These are phyloP conservation scores for Vimba vimba DNA, from an alignment of 2,113 vertebrate genomes.

Conservation along the genomic window DNA sequence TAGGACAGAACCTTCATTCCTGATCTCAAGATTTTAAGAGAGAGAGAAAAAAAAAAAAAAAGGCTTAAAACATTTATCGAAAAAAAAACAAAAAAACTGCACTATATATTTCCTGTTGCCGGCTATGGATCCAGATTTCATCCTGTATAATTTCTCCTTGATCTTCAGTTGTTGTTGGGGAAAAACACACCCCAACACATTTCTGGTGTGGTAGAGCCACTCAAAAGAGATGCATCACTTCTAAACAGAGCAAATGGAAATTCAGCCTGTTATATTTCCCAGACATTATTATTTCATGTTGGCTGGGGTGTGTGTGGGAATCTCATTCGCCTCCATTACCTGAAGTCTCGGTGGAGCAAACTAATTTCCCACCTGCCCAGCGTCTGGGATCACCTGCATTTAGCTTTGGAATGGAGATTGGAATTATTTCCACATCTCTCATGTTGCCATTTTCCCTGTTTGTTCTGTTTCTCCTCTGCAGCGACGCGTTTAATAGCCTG, in stretches of 20 bases:
- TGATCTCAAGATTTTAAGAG: not conserved
- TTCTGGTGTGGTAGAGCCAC: slow-evolving; percentile 31
- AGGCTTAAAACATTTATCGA: not conserved
- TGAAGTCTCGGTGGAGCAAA: slow-evolving; percentile 54
- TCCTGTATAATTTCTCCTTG: not conserved
- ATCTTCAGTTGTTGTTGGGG: slow-evolving; percentile 9
- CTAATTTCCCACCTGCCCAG: slow-evolving; percentile 53
- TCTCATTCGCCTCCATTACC: slow-evolving; percentile 60
- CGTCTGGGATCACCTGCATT: slow-evolving; percentile 43
- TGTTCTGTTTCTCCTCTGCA: slow-evolving; percentile 36
- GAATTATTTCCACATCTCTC: slow-evolving; percentile 60
- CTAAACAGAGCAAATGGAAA: slow-evolving; percentile 49
- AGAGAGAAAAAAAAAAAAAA: no score
- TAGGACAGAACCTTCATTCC: not conserved
- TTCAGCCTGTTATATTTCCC: slow-evolving; percentile 51
- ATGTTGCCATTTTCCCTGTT: slow-evolving; percentile 34
- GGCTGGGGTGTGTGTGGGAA: slow-evolving; percentile 51
- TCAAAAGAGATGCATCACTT: slow-evolving; percentile 49
- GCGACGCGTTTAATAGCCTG: slow-evolving; percentile 58
- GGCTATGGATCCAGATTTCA: not conserved
- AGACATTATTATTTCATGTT: slow-evolving; percentile 59
- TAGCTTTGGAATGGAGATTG: slow-evolving; percentile 54
- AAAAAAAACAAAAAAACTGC: no score
- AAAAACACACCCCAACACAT: not conserved
- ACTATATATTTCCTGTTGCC: not conserved